These are phyloP conservation scores for Allacma fusca DNA, from an alignment of 2,888 invertebrate species.

Conservation along the genomic window DNA sequence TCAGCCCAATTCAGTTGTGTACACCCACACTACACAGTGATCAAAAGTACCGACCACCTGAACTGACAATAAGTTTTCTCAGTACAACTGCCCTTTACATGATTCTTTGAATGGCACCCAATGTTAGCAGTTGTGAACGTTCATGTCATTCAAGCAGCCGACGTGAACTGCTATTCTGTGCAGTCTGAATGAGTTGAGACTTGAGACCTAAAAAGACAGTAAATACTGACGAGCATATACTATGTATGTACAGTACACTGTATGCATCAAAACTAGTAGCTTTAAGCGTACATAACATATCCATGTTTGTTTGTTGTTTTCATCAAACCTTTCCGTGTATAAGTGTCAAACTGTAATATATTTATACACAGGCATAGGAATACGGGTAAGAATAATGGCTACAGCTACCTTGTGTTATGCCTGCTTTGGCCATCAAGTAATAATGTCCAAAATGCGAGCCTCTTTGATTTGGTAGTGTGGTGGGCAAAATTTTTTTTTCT, in stretches of 20 bases:
- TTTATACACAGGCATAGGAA: too few species aligned
- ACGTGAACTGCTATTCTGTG: neutral
- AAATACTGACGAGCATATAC: neutral
- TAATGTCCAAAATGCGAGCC: too few species aligned
- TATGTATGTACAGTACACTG: too few species aligned
- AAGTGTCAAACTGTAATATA: too few species aligned
- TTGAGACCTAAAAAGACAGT: neutral
- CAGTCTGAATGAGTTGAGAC: neutral
- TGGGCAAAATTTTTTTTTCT: conserved; percentile 1
- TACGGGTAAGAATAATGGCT: too few species aligned
- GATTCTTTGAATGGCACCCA: conserved; percentile 23
- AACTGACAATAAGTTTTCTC: conserved; percentile 10
- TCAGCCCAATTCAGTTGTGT: neutral
- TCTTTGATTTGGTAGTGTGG: too few species aligned
- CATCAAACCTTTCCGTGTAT: too few species aligned
- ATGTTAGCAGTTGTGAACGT: conserved; percentile 1
- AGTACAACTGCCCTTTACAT: conserved; percentile 1
- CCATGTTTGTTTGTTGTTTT: too few species aligned
- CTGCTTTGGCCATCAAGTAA: too few species aligned
- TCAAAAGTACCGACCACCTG: conserved; percentile 36
- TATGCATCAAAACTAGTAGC: too few species aligned
- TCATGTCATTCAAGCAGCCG: conserved; percentile 15
- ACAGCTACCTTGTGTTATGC: too few species aligned
- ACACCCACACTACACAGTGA: conserved; percentile 24
- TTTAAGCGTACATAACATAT: too few species aligned